Conservation (phyloP, 2,113 vertebrate species). For the Melanostigma gelatinosum region DNA sequence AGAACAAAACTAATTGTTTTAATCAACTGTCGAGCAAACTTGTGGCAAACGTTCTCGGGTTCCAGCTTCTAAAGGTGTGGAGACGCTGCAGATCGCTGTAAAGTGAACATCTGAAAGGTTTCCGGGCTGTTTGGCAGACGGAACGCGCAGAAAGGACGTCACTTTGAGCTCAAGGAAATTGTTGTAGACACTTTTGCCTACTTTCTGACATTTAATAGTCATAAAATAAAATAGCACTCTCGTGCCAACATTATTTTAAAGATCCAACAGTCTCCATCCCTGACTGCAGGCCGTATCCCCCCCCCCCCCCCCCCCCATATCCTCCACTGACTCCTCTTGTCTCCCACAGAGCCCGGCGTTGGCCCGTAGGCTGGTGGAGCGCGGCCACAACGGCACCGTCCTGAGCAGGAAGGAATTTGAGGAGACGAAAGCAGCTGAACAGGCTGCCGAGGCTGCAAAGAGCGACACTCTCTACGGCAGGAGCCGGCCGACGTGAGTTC, state of each 20-base stretch:
- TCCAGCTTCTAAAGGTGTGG: neutral
- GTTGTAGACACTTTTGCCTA: neutral
- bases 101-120: neutral
- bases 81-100: neutral
- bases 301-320: conserved; percentile 17
- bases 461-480: conserved; percentile 67
- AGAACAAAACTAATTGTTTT: neutral
- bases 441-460: conserved; percentile 67
- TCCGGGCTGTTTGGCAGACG: neutral
- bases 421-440: conserved; percentile 83
- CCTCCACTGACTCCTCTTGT: conserved; percentile 53
- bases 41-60: neutral
- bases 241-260: neutral
- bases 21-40: neutral
- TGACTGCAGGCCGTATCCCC: conserved; percentile 21
- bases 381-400: conserved; percentile 84
- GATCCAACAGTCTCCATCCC: conserved; percentile 5
- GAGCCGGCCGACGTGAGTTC: conserved; percentile 83
- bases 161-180: conserved; percentile 2
- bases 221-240: neutral
- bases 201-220: conserved; percentile 12
- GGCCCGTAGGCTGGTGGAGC: conserved; percentile 87
- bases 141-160: neutral
- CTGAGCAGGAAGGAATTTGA: conserved; percentile 87
- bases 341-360: conserved; percentile 82